Evolutionary conservation across 2,888 invertebrate species (phyloP).

Genomic region (Octodonta nipae): DNA sequence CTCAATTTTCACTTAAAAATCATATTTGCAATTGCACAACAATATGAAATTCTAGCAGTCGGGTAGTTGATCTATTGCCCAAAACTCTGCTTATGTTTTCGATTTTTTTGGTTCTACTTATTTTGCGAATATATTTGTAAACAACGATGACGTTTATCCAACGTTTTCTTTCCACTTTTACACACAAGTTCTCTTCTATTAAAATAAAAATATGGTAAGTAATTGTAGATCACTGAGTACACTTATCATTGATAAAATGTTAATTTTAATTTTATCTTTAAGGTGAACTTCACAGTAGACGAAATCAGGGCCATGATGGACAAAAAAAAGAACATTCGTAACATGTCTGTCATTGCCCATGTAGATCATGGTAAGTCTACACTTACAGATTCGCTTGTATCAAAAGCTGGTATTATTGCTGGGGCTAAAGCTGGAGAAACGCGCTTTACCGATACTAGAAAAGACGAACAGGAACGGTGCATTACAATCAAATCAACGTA

Average conservation of each 20-base stretch:
- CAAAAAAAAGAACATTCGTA: slow-evolving; percentile 98
- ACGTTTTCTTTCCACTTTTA: neutral
- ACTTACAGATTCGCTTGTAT: slow-evolving; percentile 95
- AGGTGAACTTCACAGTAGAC: slow-evolving; percentile 99
- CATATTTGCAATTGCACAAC: slow-evolving; percentile 31
- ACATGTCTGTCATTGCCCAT: slow-evolving; percentile 99
- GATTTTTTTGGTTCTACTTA: too few species aligned
- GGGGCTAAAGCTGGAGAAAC: slow-evolving; percentile 97
- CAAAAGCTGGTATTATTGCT: slow-evolving; percentile 99
- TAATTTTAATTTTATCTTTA: too few species aligned
- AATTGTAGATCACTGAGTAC: neutral
- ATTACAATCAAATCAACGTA: slow-evolving; percentile 99
- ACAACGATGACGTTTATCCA: neutral
- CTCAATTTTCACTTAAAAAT: neutral
- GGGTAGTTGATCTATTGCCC: neutral
- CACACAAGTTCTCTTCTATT: neutral
- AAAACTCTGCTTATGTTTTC: neutral
- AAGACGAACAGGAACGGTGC: slow-evolving; percentile 99
- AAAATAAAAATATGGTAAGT: slow-evolving; percentile 8
- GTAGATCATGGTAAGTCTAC: slow-evolving; percentile 99
- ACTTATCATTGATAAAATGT: too few species aligned
- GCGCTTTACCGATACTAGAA: slow-evolving; percentile 96
- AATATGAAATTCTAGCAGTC: slow-evolving; percentile 25
- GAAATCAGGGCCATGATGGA: slow-evolving; percentile 99
- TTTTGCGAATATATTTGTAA: too few species aligned